A percentile compares a stretch with the other conserved stretches of the same genome.
phyloP scores from a whole-genome alignment of 2,797 vertebrate genomes.

The Prunella strophiata region DNA sequence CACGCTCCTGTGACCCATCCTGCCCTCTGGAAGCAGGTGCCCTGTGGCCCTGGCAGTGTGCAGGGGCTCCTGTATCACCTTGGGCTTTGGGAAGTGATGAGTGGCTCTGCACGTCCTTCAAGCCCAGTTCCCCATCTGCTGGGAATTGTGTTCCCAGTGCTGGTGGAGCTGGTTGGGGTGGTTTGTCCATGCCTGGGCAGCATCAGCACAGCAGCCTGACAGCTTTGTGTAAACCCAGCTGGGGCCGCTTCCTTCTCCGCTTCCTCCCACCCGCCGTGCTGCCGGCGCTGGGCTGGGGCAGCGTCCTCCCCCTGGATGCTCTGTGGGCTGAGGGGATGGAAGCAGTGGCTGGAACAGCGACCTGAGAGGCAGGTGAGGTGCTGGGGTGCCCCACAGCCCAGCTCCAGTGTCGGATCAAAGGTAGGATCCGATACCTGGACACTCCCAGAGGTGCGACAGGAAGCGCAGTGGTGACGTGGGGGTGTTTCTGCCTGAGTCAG shows the following conservation, averaged over 20 bases:
- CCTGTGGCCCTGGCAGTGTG: neutral
- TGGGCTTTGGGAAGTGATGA: neutral
- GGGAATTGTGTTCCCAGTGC: neutral
- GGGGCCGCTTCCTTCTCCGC: neutral
- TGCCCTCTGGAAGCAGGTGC: neutral
- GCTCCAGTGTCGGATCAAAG: neutral
- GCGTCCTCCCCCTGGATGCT: neutral
- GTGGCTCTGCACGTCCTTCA: neutral
- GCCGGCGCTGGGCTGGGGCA: neutral
- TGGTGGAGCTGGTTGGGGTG: constrained; percentile 9
- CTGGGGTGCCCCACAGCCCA: fast-evolving
- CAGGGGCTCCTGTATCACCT: neutral
- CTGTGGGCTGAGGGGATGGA: neutral
- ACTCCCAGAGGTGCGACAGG: constrained; percentile 24
- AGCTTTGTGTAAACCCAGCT: constrained; percentile 44
- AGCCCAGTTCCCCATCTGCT: fast-evolving
- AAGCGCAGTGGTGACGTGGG: neutral
- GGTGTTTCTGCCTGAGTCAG: constrained; percentile 19
- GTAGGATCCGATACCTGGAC: neutral
- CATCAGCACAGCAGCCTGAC: constrained; percentile 36
- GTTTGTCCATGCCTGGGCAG: constrained; percentile 50
- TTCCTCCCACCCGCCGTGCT: neutral
- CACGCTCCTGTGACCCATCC: fast-evolving
- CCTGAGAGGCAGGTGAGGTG: neutral
- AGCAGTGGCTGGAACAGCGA: fast-evolving